phyloP scores from a whole-genome alignment of 2,888 invertebrate genomes.

The Thecocarcelia acutangulata region DNA sequence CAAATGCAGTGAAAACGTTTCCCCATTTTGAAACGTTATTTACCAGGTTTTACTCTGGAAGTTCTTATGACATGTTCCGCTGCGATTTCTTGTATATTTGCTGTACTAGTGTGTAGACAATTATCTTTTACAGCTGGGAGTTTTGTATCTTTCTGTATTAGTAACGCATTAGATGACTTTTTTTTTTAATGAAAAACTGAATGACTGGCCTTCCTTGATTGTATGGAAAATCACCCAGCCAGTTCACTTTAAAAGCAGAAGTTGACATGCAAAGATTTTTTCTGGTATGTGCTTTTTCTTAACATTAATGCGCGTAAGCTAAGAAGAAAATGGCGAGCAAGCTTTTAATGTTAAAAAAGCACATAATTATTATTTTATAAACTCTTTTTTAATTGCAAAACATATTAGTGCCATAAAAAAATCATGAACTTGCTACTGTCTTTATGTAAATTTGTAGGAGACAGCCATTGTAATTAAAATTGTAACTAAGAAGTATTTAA shows the following conservation, averaged over 20 bases:
- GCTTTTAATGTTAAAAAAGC: conserved; percentile 49
- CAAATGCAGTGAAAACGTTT: conserved; percentile 22
- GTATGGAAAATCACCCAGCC: conserved; percentile 21
- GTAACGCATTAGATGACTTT: conserved; percentile 37
- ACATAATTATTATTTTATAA: conserved; percentile 57
- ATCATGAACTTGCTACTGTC: conserved; percentile 1
- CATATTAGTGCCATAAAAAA: neutral
- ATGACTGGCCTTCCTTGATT: conserved; percentile 6
- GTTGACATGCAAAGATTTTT: conserved; percentile 69
- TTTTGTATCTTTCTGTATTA: conserved; percentile 34
- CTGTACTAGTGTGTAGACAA: neutral
- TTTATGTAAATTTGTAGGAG: conserved; percentile 15
- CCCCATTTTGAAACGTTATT: conserved; percentile 27
- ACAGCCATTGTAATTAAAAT: conserved; percentile 21
- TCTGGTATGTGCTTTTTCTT: conserved; percentile 2
- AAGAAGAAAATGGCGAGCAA: conserved; percentile 41
- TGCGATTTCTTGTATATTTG: conserved; percentile 29
- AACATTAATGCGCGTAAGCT: conserved; percentile 39
- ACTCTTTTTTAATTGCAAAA: conserved; percentile 46
- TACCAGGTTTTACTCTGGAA: conserved; percentile 12
- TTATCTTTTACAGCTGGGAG: conserved; percentile 52
- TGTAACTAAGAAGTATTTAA: neutral
- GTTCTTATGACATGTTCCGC: conserved; percentile 59
- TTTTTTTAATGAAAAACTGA: conserved; percentile 19
- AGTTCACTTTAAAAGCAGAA: conserved; percentile 5